phyloP scores from a whole-genome alignment of 2,797 vertebrate species.

The Mycteria americana region DNA sequence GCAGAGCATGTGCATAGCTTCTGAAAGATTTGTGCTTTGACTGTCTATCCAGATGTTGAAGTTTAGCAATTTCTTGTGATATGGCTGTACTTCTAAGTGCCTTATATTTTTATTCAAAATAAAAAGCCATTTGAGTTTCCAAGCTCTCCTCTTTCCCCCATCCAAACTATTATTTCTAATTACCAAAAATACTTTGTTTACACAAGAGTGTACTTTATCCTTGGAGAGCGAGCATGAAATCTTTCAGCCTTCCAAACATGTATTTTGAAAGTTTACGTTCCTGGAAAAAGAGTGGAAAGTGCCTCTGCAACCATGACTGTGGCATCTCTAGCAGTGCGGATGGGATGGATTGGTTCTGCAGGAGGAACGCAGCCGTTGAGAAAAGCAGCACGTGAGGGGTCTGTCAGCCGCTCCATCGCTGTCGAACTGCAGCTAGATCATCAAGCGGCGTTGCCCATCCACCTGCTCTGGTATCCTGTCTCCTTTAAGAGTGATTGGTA shows the following conservation, averaged over 20 bases:
- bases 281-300: background rate
- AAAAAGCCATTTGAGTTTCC: background rate
- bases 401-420: background rate
- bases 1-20: background rate
- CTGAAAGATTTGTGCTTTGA: background rate
- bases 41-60: background rate
- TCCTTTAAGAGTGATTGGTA: background rate
- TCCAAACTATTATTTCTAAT: background rate
- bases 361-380: fast-evolving
- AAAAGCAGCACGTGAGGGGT: fast-evolving
- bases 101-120: background rate
- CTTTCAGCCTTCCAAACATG: background rate
- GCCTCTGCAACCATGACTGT: fast-evolving
- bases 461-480: background rate
- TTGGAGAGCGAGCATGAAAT: background rate
- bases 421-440: background rate
- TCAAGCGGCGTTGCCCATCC: fast-evolving
- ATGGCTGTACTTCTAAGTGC: background rate
- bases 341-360: background rate
- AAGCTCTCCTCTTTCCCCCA: background rate
- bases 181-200: background rate
- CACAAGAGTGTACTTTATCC: background rate
- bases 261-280: background rate
- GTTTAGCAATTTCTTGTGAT: background rate
- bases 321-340: fast-evolving